These are phyloP conservation scores for Macrotrachela quadricornifera DNA, from an alignment of 1,140 invertebrate genomes.

Conservation along the genomic window DNA sequence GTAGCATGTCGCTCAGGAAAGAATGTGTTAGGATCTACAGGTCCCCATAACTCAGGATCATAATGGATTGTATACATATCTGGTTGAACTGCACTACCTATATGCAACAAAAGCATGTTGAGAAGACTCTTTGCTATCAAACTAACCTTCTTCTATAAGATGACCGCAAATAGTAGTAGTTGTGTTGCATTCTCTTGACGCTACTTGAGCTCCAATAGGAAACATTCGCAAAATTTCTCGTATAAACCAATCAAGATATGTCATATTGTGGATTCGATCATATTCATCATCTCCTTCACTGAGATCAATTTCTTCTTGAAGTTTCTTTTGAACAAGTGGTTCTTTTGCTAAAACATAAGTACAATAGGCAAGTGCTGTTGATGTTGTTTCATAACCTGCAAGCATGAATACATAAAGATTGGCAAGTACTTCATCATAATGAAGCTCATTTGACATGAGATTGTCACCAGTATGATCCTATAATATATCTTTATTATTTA, in stretches of 20 bases:
- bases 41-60: conserved; percentile 21
- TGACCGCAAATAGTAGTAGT: no score
- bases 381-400: conserved; percentile 31
- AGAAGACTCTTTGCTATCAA: no score
- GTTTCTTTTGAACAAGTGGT: conserved; percentile 28
- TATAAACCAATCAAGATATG: conserved; percentile 1
- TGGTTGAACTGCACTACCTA: no score
- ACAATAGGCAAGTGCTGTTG: conserved; percentile 29
- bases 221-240: background rate
- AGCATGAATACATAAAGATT: conserved; percentile 21
- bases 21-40: background rate
- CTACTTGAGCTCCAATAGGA: background rate
- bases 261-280: background rate
- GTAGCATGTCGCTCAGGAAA: no score
- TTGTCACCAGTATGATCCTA: no score
- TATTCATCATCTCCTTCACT: background rate
- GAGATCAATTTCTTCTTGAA: conserved; percentile 25
- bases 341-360: conserved; percentile 31
- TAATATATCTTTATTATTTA: no score
- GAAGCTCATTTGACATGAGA: conserved; percentile 9
- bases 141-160: no score
- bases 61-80: conserved; percentile 25
- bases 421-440: conserved; percentile 17
- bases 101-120: no score
- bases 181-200: no score